Percentiles rank a stretch among this genome's conserved stretches.
Evolutionary conservation across 2,113 vertebrate genomes (phyloP).

Genomic region (Gulo gulo): DNA sequence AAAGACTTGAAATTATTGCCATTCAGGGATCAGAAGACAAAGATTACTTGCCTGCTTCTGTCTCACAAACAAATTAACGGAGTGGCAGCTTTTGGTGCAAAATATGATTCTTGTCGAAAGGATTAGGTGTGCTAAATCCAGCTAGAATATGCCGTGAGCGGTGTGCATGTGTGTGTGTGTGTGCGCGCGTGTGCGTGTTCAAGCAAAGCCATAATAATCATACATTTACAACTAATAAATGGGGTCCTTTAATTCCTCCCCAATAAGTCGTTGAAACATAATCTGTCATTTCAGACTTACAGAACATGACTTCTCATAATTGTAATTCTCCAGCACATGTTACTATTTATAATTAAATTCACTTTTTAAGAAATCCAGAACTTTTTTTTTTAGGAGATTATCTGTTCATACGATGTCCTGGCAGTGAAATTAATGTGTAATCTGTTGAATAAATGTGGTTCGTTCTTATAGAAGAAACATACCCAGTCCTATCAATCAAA

Average conservation of each 20-base stretch:
- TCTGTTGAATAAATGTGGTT: constrained; percentile 82
- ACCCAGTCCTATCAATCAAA: constrained; percentile 74
- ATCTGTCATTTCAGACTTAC: constrained; percentile 86
- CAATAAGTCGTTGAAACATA: constrained; percentile 88
- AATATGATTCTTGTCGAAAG: constrained; percentile 79
- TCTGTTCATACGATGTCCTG: constrained; percentile 79
- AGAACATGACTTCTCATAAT: constrained; percentile 86
- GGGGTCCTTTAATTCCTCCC: constrained; percentile 83
- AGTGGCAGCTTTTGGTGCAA: constrained; percentile 78
- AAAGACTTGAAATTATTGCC: constrained; percentile 74
- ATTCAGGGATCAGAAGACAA: constrained; percentile 70
- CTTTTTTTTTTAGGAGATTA: constrained; percentile 81
- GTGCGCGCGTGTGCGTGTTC: constrained; percentile 20
- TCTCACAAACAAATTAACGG: constrained; percentile 84
- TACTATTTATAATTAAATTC: constrained; percentile 87
- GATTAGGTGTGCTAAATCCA: constrained; percentile 84
- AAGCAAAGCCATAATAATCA: constrained; percentile 86
- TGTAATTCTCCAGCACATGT: constrained; percentile 83
- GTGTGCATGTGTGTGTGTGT: background rate
- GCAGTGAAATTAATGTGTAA: constrained; percentile 83
- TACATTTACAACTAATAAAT: constrained; percentile 88
- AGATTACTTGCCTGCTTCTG: constrained; percentile 80
- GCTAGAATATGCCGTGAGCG: constrained; percentile 78
- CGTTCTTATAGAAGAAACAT: constrained; percentile 75
- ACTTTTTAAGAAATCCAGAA: constrained; percentile 83